Percentiles rank a stretch among this genome's conserved stretches.
These are phyloP conservation scores for Meganola albula DNA, from an alignment of 2,888 invertebrate species.

Conservation along the genomic window DNA sequence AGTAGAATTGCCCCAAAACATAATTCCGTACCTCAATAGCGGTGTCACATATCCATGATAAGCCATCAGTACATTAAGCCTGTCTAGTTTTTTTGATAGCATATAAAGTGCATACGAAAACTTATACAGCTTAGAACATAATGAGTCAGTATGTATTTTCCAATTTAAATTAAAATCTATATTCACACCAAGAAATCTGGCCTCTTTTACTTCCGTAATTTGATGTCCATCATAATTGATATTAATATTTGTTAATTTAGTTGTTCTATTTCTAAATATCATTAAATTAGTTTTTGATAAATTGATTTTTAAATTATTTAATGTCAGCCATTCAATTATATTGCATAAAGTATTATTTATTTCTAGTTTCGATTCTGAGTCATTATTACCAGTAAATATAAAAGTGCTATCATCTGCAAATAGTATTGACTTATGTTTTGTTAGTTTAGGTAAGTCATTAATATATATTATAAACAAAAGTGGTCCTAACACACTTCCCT, in stretches of 20 bases:
- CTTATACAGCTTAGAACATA: too few species aligned
- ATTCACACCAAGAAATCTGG: too few species aligned
- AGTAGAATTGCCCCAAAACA: conserved; percentile 1
- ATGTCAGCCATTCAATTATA: not conserved
- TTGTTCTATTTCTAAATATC: not conserved
- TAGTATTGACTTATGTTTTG: conserved; percentile 1
- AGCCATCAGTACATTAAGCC: not conserved
- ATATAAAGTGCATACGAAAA: too few species aligned
- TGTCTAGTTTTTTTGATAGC: too few species aligned
- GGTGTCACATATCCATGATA: conserved; percentile 1
- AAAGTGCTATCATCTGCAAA: conserved; percentile 4
- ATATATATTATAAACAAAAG: conserved; percentile 6
- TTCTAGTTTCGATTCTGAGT: not conserved
- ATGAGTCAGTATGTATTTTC: not conserved
- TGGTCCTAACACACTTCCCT: conserved; percentile 7
- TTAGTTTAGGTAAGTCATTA: conserved; percentile 2
- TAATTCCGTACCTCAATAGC: too few species aligned
- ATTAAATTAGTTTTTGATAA: conserved; percentile 1
- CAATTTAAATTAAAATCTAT: conserved; percentile 1
- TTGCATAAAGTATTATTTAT: conserved; percentile 2
- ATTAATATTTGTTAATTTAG: too few species aligned
- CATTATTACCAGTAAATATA: not conserved
- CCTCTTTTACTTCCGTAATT: too few species aligned
- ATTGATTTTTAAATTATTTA: conserved; percentile 2
- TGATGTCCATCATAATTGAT: too few species aligned